Conservation (phyloP, 2,888 invertebrate genomes). For the Polydrusus tereticollis region DNA sequence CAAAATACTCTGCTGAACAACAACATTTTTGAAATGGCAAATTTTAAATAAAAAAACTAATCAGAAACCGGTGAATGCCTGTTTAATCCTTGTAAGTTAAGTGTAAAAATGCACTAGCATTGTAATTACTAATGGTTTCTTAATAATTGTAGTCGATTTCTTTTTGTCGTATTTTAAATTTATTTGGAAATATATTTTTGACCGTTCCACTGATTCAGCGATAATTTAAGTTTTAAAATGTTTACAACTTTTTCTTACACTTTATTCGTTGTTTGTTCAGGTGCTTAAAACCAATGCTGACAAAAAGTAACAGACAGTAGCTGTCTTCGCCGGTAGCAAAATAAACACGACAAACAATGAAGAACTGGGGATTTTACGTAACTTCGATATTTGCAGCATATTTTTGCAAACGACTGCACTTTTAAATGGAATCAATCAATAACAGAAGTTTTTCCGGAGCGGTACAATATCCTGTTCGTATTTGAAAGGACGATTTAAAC, state of each 20-base stretch:
- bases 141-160: too few relatives aligned
- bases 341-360: constrained; percentile 12
- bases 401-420: constrained; percentile 22
- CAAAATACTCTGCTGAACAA: too few relatives aligned
- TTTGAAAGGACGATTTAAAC: not conserved
- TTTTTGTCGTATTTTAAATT: not conserved
- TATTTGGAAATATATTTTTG: not conserved
- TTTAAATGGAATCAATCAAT: constrained; percentile 31
- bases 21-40: too few relatives aligned
- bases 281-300: constrained; percentile 6
- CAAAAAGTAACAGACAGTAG: constrained; percentile 18
- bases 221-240: constrained; percentile 12
- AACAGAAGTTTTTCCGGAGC: constrained; percentile 16
- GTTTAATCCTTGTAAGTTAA: too few relatives aligned
- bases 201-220: not conserved
- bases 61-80: too few relatives aligned
- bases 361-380: constrained; percentile 12
- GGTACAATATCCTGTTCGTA: not conserved
- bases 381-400: constrained; percentile 16
- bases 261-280: constrained; percentile 14
- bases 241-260: constrained; percentile 9
- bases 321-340: constrained; percentile 1
- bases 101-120: too few relatives aligned
- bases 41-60: too few relatives aligned
- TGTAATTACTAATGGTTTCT: too few relatives aligned